These are phyloP conservation scores for Cynoglossus semilaevis DNA, from an alignment of 2,113 vertebrate genomes.

Conservation along the genomic window DNA sequence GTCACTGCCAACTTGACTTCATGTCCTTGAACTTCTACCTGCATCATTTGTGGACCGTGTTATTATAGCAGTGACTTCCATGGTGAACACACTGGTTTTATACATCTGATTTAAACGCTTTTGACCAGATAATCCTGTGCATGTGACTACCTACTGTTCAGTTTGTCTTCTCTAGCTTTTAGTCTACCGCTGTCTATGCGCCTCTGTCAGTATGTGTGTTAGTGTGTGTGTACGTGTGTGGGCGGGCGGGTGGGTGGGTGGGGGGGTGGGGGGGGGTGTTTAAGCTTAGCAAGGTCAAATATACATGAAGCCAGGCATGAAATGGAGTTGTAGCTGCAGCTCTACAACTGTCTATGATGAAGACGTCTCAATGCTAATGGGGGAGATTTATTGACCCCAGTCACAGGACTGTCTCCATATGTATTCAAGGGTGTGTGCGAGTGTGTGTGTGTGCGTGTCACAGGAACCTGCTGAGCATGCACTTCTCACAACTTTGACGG, in stretches of 20 bases:
- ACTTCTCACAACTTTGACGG: conserved; percentile 16
- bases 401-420: conserved; percentile 10
- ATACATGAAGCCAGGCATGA: conserved; percentile 62
- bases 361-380: conserved; percentile 69
- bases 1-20: too few relatives aligned
- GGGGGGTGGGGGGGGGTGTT: neutral
- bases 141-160: neutral
- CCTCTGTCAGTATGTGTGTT: neutral
- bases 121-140: neutral
- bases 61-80: too few relatives aligned
- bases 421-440: conserved; percentile 3
- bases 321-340: conserved; percentile 56
- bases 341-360: conserved; percentile 57
- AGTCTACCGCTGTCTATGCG: too few relatives aligned
- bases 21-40: too few relatives aligned
- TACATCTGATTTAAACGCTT: neutral
- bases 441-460: conserved; percentile 14
- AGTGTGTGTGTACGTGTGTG: conserved; percentile 3
- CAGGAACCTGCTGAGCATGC: conserved; percentile 10
- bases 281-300: conserved; percentile 66
- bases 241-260: conserved; percentile 11
- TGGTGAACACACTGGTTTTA: too few relatives aligned
- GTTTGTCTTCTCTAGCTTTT: neutral
- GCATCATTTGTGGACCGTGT: too few relatives aligned
- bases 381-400: conserved; percentile 64